Percentiles rank a stretch among this genome's conserved stretches.
Conservation (phyloP, 2,797 vertebrate species). For the Heterohyrax brucei region DNA sequence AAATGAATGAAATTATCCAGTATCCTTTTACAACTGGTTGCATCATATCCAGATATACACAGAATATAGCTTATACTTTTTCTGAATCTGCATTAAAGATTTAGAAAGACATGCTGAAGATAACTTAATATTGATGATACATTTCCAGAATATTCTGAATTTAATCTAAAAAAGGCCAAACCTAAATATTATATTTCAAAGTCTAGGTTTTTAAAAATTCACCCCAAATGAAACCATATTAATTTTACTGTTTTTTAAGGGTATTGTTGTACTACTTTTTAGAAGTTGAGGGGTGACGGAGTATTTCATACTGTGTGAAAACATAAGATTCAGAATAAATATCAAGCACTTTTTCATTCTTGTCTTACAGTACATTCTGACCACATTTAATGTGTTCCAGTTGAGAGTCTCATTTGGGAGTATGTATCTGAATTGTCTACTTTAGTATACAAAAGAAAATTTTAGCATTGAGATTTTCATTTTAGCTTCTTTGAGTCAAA, state of each 20-base stretch:
- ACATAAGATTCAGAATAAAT: constrained; percentile 21
- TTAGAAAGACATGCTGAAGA: constrained; percentile 11
- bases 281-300: not conserved
- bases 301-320: not conserved
- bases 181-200: constrained; percentile 33
- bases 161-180: constrained; percentile 63
- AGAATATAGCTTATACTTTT: constrained; percentile 37
- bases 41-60: not conserved
- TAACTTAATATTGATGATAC: constrained; percentile 22
- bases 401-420: not conserved
- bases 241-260: constrained; percentile 56
- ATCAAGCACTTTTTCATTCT: constrained; percentile 52
- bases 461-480: constrained; percentile 47
- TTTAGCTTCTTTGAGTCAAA: constrained; percentile 45
- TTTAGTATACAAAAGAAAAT: constrained; percentile 46
- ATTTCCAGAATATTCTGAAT: constrained; percentile 13
- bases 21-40: constrained; percentile 93
- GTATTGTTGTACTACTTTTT: constrained; percentile 57
- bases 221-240: constrained; percentile 44
- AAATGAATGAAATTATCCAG: constrained; percentile 96
- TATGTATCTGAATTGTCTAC: not conserved
- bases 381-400: constrained; percentile 17
- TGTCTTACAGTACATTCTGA: constrained; percentile 26
- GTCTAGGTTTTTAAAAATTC: not conserved
- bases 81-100: constrained; percentile 21